Base-by-base conservation (phyloP, 2,888 invertebrate species). In the Clanis bilineata region DNA sequence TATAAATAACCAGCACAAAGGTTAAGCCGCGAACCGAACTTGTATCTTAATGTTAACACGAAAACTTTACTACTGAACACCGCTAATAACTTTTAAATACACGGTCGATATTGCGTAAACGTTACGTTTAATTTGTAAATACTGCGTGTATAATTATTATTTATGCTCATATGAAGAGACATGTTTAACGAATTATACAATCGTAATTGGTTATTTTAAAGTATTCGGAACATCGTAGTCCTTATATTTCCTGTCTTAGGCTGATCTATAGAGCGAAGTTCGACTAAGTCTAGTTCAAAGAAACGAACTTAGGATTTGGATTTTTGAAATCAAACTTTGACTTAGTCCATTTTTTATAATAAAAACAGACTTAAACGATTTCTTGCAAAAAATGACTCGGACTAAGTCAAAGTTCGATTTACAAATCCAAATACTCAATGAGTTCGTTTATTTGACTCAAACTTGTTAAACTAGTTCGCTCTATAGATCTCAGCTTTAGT, bases 1-100 rank as follows among this genome's bases (percentile, higher is more conserved):
- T 77, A 76, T 79, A 81, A 80, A 84, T 82, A 65, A 61, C 71
- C 64, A 60, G 70, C 63, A 69, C 65, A 76, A 72, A 80, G 79
- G 82, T 82, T 79, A 79, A 41, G 57, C 59, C 59, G 18, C 51
- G 51, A 51, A 18, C 28, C 32, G 32, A 51, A 51, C 51, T 51
- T 51, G 51, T 43, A 21, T 38, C 28, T 25, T 43, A 57, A 62
- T 61, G 55, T 57, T 32, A 55, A 55, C 36, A 32, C 15, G 28
- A 28, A 18, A 57, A 39, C 23, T 51, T 51, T 51, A 51, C 51
- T 32, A 18, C 51, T 32, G 51, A 32, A 18, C 18, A 18, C 51
- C 18, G 28, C 28, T 32, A 32, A 51, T 32, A 51, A 28, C 28
- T 25, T 15, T 28, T 51, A 51, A 51, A 51, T 51, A 28, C 51